A percentile compares a stretch with the other conserved stretches of the same genome.
Evolutionary conservation across 2,888 invertebrate genomes (phyloP).

Genomic region (Caenorhabditis zanzibari): DNA sequence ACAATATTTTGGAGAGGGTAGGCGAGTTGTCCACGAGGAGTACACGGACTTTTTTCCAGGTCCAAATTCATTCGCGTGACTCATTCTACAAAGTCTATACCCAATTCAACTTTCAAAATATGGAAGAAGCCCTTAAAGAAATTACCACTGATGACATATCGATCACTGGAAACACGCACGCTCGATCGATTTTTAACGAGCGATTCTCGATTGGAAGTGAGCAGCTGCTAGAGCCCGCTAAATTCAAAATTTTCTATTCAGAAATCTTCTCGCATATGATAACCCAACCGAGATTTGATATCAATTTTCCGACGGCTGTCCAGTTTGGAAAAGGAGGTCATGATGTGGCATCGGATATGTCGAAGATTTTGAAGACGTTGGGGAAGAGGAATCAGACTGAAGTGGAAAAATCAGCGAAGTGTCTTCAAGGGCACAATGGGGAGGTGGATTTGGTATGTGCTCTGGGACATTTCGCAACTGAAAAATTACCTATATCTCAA

Average conservation of each 20-base stretch:
- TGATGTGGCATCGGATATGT: constrained; percentile 7
- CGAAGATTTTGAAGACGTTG: neutral
- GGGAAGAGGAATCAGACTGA: too few species aligned
- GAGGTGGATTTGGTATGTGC: neutral
- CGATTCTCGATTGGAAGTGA: neutral
- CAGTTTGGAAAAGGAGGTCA: constrained; percentile 23
- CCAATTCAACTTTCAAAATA: neutral
- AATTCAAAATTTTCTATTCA: neutral
- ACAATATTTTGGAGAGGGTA: neutral
- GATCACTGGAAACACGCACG: neutral
- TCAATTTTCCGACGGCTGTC: constrained; percentile 7
- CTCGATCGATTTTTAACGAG: neutral
- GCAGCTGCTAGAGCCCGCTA: neutral
- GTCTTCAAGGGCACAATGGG: neutral
- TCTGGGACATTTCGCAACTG: too few species aligned
- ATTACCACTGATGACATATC: too few species aligned
- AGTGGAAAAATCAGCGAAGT: neutral
- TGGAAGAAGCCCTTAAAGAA: neutral
- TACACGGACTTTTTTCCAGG: too few species aligned
- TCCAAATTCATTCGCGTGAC: neutral
- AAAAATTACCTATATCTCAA: too few species aligned
- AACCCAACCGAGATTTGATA: constrained; percentile 9
- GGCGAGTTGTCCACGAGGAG: too few species aligned
- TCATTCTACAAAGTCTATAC: constrained; percentile 11
- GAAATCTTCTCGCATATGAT: constrained; percentile 22